These are phyloP conservation scores for Nomada hirtipes DNA, from an alignment of 2,888 invertebrate species.

Conservation along the genomic window DNA sequence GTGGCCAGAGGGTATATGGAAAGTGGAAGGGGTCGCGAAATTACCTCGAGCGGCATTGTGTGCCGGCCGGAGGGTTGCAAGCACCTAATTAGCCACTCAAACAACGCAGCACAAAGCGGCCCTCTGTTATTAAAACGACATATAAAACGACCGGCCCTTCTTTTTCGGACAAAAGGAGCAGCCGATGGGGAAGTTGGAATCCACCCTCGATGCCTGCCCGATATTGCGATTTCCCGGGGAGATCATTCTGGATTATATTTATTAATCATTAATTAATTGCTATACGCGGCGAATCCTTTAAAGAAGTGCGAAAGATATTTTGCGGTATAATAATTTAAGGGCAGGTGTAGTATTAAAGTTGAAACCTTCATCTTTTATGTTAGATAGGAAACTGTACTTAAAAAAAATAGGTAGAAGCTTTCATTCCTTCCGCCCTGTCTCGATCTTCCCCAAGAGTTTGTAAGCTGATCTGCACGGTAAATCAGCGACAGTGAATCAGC, in stretches of 20 bases:
- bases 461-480: neutral
- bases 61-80: slow-evolving; percentile 69
- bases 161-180: slow-evolving; percentile 59
- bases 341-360: no score
- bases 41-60: slow-evolving; percentile 76
- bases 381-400: no score
- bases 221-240: neutral
- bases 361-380: no score
- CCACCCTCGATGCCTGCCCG: neutral
- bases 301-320: no score
- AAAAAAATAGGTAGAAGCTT: no score
- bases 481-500: neutral
- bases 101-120: slow-evolving; percentile 76
- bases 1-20: slow-evolving; percentile 43
- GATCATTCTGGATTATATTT: no score
- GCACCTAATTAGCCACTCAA: slow-evolving; percentile 80
- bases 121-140: slow-evolving; percentile 78
- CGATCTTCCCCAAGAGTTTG: no score
- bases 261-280: no score
- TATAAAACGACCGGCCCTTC: slow-evolving; percentile 62
- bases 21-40: slow-evolving; percentile 68
- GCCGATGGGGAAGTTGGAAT: slow-evolving; percentile 28
- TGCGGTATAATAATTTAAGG: no score
- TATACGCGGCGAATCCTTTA: no score
- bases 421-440: no score